phyloP scores from a whole-genome alignment of 92 coral and sea anemone species.

The Anthopleura xanthogrammica region DNA sequence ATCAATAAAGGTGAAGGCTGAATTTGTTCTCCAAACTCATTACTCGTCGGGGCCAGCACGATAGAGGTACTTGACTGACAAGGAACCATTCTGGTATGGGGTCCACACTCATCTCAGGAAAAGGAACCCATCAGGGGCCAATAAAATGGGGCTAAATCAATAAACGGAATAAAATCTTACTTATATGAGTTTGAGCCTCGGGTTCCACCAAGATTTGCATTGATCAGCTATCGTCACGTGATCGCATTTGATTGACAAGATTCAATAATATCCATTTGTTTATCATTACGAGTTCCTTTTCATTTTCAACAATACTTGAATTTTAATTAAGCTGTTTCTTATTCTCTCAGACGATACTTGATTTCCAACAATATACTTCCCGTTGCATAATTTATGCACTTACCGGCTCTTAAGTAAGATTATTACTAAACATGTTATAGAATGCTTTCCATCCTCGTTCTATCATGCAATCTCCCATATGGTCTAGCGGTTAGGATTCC shows the following conservation, averaged over 20 bases:
- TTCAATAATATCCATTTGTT: too few species aligned
- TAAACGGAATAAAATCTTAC: too few species aligned
- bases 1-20: constrained; percentile 6
- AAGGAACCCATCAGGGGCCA: too few species aligned
- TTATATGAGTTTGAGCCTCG: too few species aligned
- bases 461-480: constrained; percentile 61
- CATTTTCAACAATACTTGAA: too few species aligned
- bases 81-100: not conserved
- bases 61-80: not conserved
- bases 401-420: not conserved
- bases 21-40: not conserved
- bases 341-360: not conserved
- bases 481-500: constrained; percentile 99
- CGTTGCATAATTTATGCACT: not conserved
- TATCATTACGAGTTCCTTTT: too few species aligned
- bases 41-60: not conserved
- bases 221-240: too few species aligned
- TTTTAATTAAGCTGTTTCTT: too few species aligned
- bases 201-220: too few species aligned
- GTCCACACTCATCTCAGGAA: not conserved
- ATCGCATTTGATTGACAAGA: too few species aligned
- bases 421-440: not conserved
- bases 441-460: not conserved
- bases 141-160: too few species aligned
- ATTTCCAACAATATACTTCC: not conserved